These are phyloP conservation scores for Andrena cerasifolii DNA, from an alignment of 1,140 invertebrate species.

Conservation along the genomic window DNA sequence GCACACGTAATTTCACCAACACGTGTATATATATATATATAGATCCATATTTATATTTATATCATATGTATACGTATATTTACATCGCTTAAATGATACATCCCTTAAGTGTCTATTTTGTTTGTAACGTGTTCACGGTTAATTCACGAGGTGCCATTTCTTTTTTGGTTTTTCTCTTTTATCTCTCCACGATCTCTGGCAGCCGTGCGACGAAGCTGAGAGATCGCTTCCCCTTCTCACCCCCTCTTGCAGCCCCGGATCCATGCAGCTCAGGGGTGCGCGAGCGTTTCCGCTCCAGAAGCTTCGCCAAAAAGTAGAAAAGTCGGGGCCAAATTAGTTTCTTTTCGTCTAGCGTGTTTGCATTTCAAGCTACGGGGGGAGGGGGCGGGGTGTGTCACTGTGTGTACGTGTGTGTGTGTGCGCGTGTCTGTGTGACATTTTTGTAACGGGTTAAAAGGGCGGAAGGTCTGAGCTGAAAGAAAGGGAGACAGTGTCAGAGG, in stretches of 20 bases:
- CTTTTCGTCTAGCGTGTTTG: background rate
- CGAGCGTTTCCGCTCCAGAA: background rate
- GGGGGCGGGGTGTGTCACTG: too few relatives aligned
- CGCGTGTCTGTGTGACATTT: too few relatives aligned
- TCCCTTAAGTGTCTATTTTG: conserved; percentile 31
- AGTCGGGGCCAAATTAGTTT: conserved; percentile 9
- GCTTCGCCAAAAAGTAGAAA: background rate
- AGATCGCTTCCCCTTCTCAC: background rate
- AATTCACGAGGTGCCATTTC: conserved; percentile 43
- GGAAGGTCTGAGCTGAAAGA: background rate
- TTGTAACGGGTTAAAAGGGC: background rate
- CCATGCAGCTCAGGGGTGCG: background rate
- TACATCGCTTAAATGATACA: conserved; percentile 46
- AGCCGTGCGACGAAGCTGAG: conserved; percentile 16
- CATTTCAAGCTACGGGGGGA: background rate
- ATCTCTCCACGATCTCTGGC: conserved; percentile 22
- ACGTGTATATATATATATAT: conserved; percentile 27
- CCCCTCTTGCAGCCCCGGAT: too few relatives aligned
- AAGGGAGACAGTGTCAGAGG: background rate
- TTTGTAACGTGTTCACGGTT: conserved; percentile 30
- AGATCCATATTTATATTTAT: conserved; percentile 23
- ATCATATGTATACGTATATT: conserved; percentile 48
- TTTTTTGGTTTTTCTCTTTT: conserved; percentile 13
- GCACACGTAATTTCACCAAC: conserved; percentile 44
- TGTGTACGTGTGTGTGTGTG: too few relatives aligned